Percentiles rank a stretch among this genome's conserved stretches.
These are phyloP conservation scores for Eucriotettix oculatus DNA, from an alignment of 2,888 invertebrate species.

Conservation along the genomic window DNA sequence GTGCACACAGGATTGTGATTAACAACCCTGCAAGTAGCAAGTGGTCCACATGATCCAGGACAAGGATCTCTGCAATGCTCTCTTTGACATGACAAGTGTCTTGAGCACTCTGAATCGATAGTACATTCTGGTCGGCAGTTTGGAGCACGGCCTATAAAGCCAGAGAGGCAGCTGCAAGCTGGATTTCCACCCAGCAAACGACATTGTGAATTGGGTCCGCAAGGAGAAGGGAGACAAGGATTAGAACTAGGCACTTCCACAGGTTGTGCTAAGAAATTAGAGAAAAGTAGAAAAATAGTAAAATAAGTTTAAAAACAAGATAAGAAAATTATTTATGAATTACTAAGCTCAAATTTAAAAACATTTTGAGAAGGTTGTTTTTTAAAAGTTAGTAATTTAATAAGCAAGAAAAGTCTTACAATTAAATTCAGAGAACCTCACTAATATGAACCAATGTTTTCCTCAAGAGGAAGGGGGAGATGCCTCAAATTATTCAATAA, in stretches of 20 bases:
- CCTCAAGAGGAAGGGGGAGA: too few relatives aligned
- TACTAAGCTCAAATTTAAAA: too few relatives aligned
- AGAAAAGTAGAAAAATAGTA: too few relatives aligned
- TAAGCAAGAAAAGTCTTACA: too few relatives aligned
- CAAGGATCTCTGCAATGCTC: conserved; percentile 73
- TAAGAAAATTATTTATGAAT: too few relatives aligned
- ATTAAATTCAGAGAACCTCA: too few relatives aligned
- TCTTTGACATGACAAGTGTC: conserved; percentile 65
- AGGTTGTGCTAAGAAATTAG: background rate
- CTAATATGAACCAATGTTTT: too few relatives aligned
- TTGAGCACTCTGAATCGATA: conserved; percentile 68
- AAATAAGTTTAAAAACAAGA: too few relatives aligned
- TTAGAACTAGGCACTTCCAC: conserved; percentile 39
- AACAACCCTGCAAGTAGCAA: conserved; percentile 61
- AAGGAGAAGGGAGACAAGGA: conserved; percentile 69
- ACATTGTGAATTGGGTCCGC: conserved; percentile 72
- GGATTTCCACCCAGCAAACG: conserved; percentile 56
- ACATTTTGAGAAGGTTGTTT: too few relatives aligned
- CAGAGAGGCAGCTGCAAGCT: conserved; percentile 61
- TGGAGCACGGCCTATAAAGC: conserved; percentile 67
- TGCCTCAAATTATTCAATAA: too few relatives aligned
- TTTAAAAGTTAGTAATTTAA: too few relatives aligned
- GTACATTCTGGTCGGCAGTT: conserved; percentile 77
- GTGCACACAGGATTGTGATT: conserved; percentile 73
- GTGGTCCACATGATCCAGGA: conserved; percentile 65